Evolutionary conservation across 2,888 invertebrate species (phyloP), one percentile per base, ranked within the genome.

Genomic region (Halocaridina rubra): DNA sequence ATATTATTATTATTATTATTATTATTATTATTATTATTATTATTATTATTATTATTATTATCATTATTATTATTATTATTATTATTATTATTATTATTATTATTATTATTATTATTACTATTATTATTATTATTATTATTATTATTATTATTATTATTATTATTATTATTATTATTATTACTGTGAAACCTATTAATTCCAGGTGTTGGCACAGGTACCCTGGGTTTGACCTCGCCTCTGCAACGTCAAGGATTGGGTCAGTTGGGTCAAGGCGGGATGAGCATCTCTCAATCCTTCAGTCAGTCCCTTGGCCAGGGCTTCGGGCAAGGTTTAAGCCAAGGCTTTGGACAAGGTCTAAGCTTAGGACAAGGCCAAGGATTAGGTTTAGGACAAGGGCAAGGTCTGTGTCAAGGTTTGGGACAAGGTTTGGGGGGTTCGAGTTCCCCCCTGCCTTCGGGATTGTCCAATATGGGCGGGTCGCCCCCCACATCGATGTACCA

Each of bases 401-500:
- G 81, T 27, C 75, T 75, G 30, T 57, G 81, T n/a, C 81, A 81
- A 39, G 81, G 81, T 4, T 30, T 81, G 16, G 81, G 81, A 19
- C 76, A 75, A 22, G 81, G 81, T 0, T 53, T 87, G 16, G 81
- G 87, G 13, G 85, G 85, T 1, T 84, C 84, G 2, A 81, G 67
- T 10, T 85, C 85, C 1, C 85, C 85, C 33, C 46, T 85, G 27
- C 76, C 84, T 1, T 84, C 84, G 2, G 85, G 85, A 3, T 16
- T 85, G 61, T 69, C 78, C 13, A 87, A 85, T 30, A 78, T 85
- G 77, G 85, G 85, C 22, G 76, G 77, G n/a, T 27, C 76, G 1
- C 76, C 77, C 0, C 87, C 85, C 30, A 81, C 78, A 0, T 78
- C 81, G 33, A 87, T 87, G 87, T 87, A 87, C 46, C 87, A 87